Base-by-base conservation (phyloP, 2,113 vertebrate genomes). In the Eptesicus fuscus region DNA sequence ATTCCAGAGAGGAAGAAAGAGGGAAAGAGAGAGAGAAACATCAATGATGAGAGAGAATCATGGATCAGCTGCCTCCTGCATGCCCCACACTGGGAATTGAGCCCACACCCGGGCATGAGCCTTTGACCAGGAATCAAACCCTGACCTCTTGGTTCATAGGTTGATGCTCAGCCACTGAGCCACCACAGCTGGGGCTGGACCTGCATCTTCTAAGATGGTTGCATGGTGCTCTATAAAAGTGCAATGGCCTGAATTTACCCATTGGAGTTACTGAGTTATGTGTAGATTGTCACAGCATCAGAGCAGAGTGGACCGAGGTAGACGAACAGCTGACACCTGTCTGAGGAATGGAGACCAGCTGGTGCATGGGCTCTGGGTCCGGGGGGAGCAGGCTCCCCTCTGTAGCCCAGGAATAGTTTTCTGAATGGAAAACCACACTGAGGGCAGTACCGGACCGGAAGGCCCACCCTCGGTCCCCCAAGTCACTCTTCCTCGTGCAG, bases 401-500 rank as follows among this genome's bases (percentile, higher is more conserved):
- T n/a, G 40, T 2, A 49, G 23, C 6, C 88, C 5, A 18, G 23
- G 63, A 20, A 42, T 78, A 35, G 35, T 47, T n/a, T 88, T 88
- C 17, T 83, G 65, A 83, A 71, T 28, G 10, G 17, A 84, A 86
- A 92, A 90, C 59, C 42, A 49, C 28, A 42, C 32, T 13, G 84
- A 93, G 11, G 25, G 40, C 49, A 35, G 63, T 32, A 37, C 16
- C 61, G 35, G 89, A 92, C 92, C 90, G 40, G 92, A 90, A 73
- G 32, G 49, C 67, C 65, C 83, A 71, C 92, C 88, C 37, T 94
- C 32, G 56, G 22, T 61, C 53, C 67, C 88, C 90, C 32, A 37
- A 94, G 85, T 95, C 73, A 74, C 73, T 74, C 74, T 79, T 78
- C 79, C 89, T 93, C 30, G 8, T 94, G 63, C 30, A 79, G 71